Base-by-base conservation (phyloP, 1,140 invertebrate species). In the Heliconius congener region DNA sequence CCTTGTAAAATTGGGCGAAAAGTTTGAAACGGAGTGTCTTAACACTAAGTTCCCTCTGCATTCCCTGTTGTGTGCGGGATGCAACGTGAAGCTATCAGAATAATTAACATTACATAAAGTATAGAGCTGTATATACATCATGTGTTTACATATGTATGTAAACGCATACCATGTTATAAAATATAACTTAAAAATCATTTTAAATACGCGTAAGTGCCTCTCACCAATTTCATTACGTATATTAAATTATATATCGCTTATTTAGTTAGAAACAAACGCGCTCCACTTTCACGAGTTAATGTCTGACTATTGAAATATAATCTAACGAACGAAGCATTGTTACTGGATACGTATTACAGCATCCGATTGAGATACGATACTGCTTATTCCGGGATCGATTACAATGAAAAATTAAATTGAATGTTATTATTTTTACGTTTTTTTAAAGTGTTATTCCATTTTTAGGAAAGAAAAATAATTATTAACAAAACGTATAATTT, bases 251-350 rank as follows among this genome's bases (percentile, higher is more conserved):
- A 77, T 37, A 52, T 66, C 19, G 19, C 50, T 23, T 52, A 39
- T 71, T 77, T 55, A 76, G 50, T 39, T 75, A 71, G 73, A 75
- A 60, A 55, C 74, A 78, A 74, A 71, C 42, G 73, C 76, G 73
- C 76, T 82, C 70, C 46, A 78, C 73, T 80, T 77, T 82, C 76
- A 78, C 76, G 23, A 75, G 71, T 50, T 78, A 76, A 78, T 75
- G 70, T 71, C 42, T 74, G 34, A 73, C 74, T 78, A 82, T 74
- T 82, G 81, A 79, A 82, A 82, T 74, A 74, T 77, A 76, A 82
- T 74, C 74, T 50, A 57, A 72, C 71, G 50, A 30, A 66, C 71
- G 50, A 30, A 46, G 55, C 60, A 78, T 73, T 74, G 77, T 77
- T 82, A 82, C 42, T 74, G 27, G 77, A 79, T 77, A 78, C 77